Evolutionary conservation across 2,888 invertebrate species (phyloP), one percentile per base, ranked within the genome.

Genomic region (Sinohyriopsis cumingii): DNA sequence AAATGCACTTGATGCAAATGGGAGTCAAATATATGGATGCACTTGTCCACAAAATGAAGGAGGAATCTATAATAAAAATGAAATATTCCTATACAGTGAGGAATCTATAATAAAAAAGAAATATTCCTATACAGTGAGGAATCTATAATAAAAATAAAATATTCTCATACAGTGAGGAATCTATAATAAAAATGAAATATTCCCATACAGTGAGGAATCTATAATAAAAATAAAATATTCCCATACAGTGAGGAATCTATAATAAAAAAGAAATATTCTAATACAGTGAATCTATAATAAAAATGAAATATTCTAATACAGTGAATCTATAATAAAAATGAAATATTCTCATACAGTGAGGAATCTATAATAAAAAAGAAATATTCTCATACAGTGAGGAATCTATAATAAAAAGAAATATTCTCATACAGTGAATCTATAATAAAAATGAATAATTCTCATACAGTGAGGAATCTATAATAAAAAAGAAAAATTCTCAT

Each of bases 11-110:
- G 70, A 22, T 63, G 56, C 25, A 77, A 45, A 22, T 72, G 70
- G 19, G 72, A 54, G 25, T 63, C 70, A 72, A 77, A 74, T 22
- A 66, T 72, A 9, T 64, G 59, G 9, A 70, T 59, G 57, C 76
- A 72, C n/a, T 64, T 60, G 22, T 53, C 22, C 18, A 67, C 68
- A 66, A 68, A 77, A 19, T 67, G 33, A n/a, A 72, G 62, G 54
- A 74, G 20, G 62, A 28, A 69, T 25, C 76, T 76, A 56, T 25
- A 71, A 69, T 45, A 33, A 33, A 33, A 33, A 33, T 33, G 33
- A 33, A 33, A 33, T 33, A 33, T 25, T n/a, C n/a, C n/a, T n/a
- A n/a, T n/a, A n/a, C n/a, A n/a, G n/a, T n/a, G n/a, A n/a, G n/a
- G n/a, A n/a, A n/a, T n/a, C n/a, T n/a, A 57, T 22, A 71, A 69